Base-by-base conservation (phyloP, 2,888 invertebrate genomes). In the Leucoptera coffeella region DNA sequence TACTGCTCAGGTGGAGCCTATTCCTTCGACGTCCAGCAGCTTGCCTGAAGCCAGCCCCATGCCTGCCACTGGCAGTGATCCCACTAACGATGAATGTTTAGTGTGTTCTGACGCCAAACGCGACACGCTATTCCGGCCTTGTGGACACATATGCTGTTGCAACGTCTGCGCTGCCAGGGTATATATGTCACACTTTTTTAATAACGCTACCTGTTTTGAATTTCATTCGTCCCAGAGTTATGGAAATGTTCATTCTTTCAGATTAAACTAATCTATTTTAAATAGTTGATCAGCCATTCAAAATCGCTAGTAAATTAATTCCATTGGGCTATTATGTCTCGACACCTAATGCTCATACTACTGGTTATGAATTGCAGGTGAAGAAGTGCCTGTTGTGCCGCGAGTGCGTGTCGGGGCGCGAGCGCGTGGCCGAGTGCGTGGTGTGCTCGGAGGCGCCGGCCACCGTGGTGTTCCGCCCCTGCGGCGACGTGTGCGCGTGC, bases 351-450 rank as follows among this genome's bases (percentile, higher is more conserved):
- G n/a, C n/a, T n/a, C n/a, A n/a, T n/a, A n/a, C n/a, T n/a, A n/a
- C n/a, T n/a, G n/a, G n/a, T n/a, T n/a, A n/a, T n/a, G n/a, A n/a
- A n/a, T 23, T 23, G 1, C 41, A 67, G 67, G 93, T 96, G 38
- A 95, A 95, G 67, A 95, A 95, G 64, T 96, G 95, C 53, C 78
- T 96, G 32, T 77, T 92, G 34, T 96, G 96, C 48, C 84, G 95
- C 31, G 87, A 90, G 40, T 78, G 82, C 25, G 91, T 95, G 29
- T 60, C 77, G 31, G 78, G 80, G 1, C 76, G 92, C 35, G 80
- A 82, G 36, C 69, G 88, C 80, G 90, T 94, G 51, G 92, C 93
- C 56, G 95, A 95, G 67, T 96, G 96, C 62, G 78, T 94, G 38
- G 94, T 96, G 20, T 96, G 96, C 59, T 93, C 93, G 11, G 92